Percentiles rank a stretch among this genome's conserved stretches.
These are phyloP conservation scores for Caenorhabditis sulstoni DNA, from an alignment of 2,888 invertebrate genomes.

Conservation along the genomic window DNA sequence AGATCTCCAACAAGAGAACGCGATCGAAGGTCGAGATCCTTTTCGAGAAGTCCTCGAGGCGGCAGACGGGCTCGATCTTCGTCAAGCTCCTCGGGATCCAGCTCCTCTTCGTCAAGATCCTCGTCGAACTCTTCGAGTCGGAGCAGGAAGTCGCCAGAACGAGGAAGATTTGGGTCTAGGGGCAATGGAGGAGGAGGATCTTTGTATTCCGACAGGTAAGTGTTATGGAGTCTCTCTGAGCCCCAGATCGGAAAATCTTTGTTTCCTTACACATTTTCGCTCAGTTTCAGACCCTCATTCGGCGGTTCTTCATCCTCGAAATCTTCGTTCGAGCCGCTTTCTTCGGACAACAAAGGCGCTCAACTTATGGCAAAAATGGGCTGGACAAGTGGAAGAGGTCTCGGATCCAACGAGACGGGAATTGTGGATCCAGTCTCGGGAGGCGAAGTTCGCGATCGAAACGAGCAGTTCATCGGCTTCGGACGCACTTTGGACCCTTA, in stretches of 20 bases:
- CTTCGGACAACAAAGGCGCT: conserved; percentile 95
- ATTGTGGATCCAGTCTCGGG: conserved; percentile 95
- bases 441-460: conserved; percentile 90
- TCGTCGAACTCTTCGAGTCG: conserved; percentile 26
- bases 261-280: not conserved
- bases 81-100: conserved; percentile 9
- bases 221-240: not conserved
- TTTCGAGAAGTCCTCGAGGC: not conserved
- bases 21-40: conserved; percentile 13
- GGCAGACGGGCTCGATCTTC: conserved; percentile 1
- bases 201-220: conserved; percentile 1
- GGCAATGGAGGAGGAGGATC: no score
- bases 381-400: conserved; percentile 91
- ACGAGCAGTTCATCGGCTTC: conserved; percentile 95
- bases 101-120: conserved; percentile 11
- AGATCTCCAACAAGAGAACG: conserved; percentile 22
- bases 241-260: no score
- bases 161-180: conserved; percentile 4
- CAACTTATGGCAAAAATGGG: conserved; percentile 97
- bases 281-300: conserved; percentile 21
- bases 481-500: conserved; percentile 84
- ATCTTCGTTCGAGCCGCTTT: conserved; percentile 81
- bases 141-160: conserved; percentile 25
- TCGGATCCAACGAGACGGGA: conserved; percentile 86
- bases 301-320: not conserved